Evolutionary conservation across 2,797 vertebrate genomes (phyloP), one percentile per base, ranked within the genome.

Genomic region (Anomalospiza imberbis): DNA sequence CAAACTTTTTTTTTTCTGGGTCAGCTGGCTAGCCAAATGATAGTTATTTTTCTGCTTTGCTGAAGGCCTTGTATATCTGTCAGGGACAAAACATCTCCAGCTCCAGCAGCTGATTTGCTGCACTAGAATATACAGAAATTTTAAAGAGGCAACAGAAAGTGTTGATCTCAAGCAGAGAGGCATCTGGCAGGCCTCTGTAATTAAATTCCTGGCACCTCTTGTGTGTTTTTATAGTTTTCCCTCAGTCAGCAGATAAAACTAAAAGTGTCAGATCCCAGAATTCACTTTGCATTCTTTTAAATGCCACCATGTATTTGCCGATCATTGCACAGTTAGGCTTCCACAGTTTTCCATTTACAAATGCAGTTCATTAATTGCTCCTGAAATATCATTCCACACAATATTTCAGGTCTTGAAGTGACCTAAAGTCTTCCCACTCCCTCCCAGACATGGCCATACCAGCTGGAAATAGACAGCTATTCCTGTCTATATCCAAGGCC

Each of bases 161-260:
- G 51, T 94, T 84, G 90, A 54, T 80, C 72, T 89, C 80, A 65
- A 94, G 63, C 55, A 85, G 77, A 88, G 63, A 95, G 42, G 68
- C 57, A 90, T 73, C 57, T 94, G 91, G 62, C 70, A 94, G 55
- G 31, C 54, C 68, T 36, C 60, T 72, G 57, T 84, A 95, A 95
- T 95, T 91, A 86, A 84, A 94, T 72, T 93, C 78, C 82, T 91
- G 75, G 60, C 60, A 71, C 18, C 47, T 31, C 40, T 60, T 77
- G 34, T 48, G 24, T 66, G 73, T 82, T 85, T 85, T 93, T 65
- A 77, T 79, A 73, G 50, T 93, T 95, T 91, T 85, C 17, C 26
- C 54, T 88, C 70, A 50, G 65, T 95, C 66, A 91, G 88, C 82
- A 86, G 81, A 88, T 48, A 93, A 72, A 81, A 74, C 55, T 58